Percentiles rank a stretch among this genome's conserved stretches.
These are phyloP conservation scores for Luperina nickerlii DNA, from an alignment of 2,888 invertebrate species.

Conservation along the genomic window DNA sequence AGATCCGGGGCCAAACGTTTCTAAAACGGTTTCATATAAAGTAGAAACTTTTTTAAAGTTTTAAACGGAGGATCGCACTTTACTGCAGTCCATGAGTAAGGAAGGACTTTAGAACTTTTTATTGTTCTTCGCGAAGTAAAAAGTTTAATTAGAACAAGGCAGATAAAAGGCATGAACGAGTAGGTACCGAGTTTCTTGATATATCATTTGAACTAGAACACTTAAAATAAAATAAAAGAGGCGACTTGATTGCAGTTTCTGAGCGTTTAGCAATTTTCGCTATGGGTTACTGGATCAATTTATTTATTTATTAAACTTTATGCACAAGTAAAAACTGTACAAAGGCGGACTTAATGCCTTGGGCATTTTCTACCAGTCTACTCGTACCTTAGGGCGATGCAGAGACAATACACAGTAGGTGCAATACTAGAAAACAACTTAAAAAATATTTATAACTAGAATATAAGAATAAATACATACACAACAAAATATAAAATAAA, in stretches of 20 bases:
- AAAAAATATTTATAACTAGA: too few species aligned
- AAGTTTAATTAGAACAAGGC: slow-evolving; percentile 50
- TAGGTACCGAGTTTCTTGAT: slow-evolving; percentile 30
- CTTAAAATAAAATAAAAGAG: slow-evolving; percentile 23
- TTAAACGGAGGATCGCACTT: slow-evolving; percentile 40
- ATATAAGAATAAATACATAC: too few species aligned
- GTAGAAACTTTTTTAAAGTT: slow-evolving; percentile 49
- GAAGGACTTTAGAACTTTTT: slow-evolving; percentile 47
- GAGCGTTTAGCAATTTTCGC: background rate
- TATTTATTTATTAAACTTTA: too few species aligned
- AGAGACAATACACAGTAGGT: too few species aligned
- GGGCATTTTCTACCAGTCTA: too few species aligned
- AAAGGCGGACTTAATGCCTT: too few species aligned
- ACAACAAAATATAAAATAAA: too few species aligned
- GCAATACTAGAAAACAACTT: too few species aligned
- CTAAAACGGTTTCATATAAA: slow-evolving; percentile 45
- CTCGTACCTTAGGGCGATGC: too few species aligned
- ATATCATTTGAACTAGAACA: slow-evolving; percentile 20
- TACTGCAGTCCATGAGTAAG: slow-evolving; percentile 49
- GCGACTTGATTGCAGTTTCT: background rate
- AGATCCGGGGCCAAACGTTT: slow-evolving; percentile 50
- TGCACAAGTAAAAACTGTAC: too few species aligned
- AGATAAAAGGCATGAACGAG: slow-evolving; percentile 38
- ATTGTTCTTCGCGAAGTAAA: slow-evolving; percentile 52
- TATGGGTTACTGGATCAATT: background rate